Evolutionary conservation across 2,113 vertebrate species (phyloP), one percentile per base, ranked within the genome.

Genomic region (Todiramphus saurophagus): DNA sequence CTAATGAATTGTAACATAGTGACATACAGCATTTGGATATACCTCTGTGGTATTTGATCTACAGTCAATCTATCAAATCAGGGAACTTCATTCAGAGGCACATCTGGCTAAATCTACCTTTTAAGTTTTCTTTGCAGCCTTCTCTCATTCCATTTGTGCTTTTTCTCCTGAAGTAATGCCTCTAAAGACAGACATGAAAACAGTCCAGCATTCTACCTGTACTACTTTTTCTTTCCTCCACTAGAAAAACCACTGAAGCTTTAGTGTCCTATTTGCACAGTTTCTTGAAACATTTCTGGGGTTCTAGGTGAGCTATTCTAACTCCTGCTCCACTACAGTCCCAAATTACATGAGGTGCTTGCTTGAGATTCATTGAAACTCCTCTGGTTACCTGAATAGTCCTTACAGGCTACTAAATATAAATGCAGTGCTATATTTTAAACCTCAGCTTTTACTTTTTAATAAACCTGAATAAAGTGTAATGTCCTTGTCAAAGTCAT

Each of bases 401-500:
- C 93, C 87, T 67, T 83, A 75, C 50, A 86, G 64, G 53, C 55
- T 87, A 46, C 74, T 72, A 91, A 85, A 60, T 68, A 64, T 43
- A 83, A 91, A 77, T 48, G 69, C 56, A 90, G 28, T 39, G 37
- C 67, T 85, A 4, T 67, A 66, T 73, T 83, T 94, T 78, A 87
- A 91, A 81, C 62, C 35, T 87, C 16, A 80, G n/a, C 60, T 81
- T 96, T 91, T 86, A 68, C 73, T 94, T 93, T 93, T 83, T 66
- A 72, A 89, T 74, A 89, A 86, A 80, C n/a, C 28, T 50, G 44
- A 74, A 68, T 27, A 33, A 94, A 95, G 53, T 48, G 13, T 53
- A 55, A 59, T 48, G 93, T 89, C 94, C 89, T 97, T 94, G 87
- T 94, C 94, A 95, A 93, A 94, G 93, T 95, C 91, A 91, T 24